Evolutionary conservation across 2,113 vertebrate species (phyloP).

Genomic region (Tursiops truncatus): DNA sequence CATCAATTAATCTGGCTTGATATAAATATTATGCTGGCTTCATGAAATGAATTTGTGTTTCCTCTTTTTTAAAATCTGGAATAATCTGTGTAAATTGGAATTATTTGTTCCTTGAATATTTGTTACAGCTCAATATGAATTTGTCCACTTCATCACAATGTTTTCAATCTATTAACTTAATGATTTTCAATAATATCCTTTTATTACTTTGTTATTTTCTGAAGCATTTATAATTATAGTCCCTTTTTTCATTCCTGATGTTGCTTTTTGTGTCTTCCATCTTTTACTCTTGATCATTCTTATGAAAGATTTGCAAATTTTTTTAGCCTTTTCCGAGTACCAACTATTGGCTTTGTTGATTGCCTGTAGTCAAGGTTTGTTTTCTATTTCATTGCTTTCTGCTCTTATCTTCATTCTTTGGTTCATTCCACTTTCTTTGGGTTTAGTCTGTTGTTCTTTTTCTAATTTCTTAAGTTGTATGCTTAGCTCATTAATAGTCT

Average conservation of each 20-base stretch:
- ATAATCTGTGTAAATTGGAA: neutral
- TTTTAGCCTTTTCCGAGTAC: neutral
- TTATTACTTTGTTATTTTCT: neutral
- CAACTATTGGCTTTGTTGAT: neutral
- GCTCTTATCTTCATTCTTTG: neutral
- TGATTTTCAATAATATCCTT: neutral
- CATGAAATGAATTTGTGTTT: neutral
- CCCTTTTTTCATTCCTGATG: neutral
- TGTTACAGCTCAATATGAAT: conserved; percentile 16
- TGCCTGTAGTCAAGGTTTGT: neutral
- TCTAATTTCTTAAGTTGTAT: neutral
- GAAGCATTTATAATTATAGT: neutral
- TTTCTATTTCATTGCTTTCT: neutral
- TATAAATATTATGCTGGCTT: neutral
- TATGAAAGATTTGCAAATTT: neutral
- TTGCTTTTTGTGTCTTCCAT: neutral
- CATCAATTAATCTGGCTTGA: neutral
- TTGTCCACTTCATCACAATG: neutral
- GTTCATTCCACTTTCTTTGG: neutral
- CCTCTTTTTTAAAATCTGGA: neutral
- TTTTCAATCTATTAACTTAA: neutral
- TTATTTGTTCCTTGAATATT: neutral
- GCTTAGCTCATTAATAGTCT: neutral
- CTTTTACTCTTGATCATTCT: conserved; percentile 17
- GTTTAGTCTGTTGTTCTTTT: neutral